Evolutionary conservation across 2,113 vertebrate species (phyloP).

Genomic region (Suncus etruscus): DNA sequence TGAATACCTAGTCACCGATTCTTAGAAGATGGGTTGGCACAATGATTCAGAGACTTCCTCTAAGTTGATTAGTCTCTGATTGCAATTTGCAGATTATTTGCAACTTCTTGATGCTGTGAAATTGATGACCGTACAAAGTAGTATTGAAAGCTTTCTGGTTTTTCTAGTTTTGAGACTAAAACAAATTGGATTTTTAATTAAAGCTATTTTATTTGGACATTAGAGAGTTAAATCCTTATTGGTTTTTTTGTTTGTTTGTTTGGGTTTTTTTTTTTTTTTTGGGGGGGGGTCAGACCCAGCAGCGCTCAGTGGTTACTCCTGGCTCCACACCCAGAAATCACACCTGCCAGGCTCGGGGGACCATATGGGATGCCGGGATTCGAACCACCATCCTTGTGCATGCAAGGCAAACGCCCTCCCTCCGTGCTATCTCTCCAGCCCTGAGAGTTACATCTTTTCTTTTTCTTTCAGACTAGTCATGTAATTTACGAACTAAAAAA

Average conservation of each 20-base stretch:
- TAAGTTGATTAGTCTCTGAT: background rate
- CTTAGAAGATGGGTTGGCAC: background rate
- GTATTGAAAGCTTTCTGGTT: background rate
- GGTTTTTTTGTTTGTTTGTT: too few species aligned
- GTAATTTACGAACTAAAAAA: constrained; percentile 34
- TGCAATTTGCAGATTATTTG: background rate
- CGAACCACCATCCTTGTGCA: too few species aligned
- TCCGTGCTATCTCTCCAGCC: too few species aligned
- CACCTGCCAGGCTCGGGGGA: too few species aligned
- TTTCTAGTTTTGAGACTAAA: constrained; percentile 32
- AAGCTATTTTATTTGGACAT: background rate
- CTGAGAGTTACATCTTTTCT: too few species aligned
- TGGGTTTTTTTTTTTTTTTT: too few species aligned
- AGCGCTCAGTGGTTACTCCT: too few species aligned
- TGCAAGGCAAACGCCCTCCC: too few species aligned
- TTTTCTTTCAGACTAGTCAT: background rate
- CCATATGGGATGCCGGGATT: too few species aligned
- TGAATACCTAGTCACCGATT: background rate
- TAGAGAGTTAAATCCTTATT: background rate
- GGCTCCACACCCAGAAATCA: too few species aligned
- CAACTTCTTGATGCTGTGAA: background rate
- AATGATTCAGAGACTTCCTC: background rate
- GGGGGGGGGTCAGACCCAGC: too few species aligned
- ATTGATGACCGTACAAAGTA: background rate
- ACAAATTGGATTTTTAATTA: constrained; percentile 12